phyloP scores from a whole-genome alignment of 30 jellyfish, hydroid and myxozoan genomes.

The Aurelia coerulea region DNA sequence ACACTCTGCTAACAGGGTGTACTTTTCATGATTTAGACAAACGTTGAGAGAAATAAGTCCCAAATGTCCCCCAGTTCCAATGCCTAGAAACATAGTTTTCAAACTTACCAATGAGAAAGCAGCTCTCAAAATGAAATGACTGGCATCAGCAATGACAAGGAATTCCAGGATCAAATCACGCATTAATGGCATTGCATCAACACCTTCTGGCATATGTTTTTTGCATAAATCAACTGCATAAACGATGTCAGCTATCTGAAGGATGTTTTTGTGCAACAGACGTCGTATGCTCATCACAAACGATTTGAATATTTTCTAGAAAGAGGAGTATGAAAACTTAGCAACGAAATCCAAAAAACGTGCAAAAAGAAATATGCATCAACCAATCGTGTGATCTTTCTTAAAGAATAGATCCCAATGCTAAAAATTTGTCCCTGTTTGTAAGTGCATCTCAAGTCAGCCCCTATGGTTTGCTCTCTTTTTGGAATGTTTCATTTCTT shows the following conservation, averaged over 20 bases:
- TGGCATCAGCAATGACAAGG: slow-evolving; percentile 38
- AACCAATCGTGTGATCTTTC: no score
- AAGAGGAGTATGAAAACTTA: neutral
- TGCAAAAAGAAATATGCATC: no score
- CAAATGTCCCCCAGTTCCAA: no score
- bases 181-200: slow-evolving; percentile 15
- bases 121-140: slow-evolving; percentile 31
- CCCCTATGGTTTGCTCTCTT: no score
- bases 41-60: no score
- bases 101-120: slow-evolving; percentile 30
- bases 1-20: no score
- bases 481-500: no score
- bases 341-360: no score
- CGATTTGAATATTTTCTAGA: slow-evolving; percentile 30
- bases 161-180: slow-evolving; percentile 31
- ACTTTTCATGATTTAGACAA: no score
- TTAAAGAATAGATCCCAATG: no score
- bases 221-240: slow-evolving; percentile 22
- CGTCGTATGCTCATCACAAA: slow-evolving; percentile 11
- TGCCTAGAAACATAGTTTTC: neutral
- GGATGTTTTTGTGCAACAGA: slow-evolving; percentile 12
- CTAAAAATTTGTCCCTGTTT: no score
- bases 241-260: slow-evolving; percentile 23
- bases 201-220: neutral
- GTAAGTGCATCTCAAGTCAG: no score